phyloP scores from a whole-genome alignment of 2,888 invertebrate genomes.

The Athetis lepigone region DNA sequence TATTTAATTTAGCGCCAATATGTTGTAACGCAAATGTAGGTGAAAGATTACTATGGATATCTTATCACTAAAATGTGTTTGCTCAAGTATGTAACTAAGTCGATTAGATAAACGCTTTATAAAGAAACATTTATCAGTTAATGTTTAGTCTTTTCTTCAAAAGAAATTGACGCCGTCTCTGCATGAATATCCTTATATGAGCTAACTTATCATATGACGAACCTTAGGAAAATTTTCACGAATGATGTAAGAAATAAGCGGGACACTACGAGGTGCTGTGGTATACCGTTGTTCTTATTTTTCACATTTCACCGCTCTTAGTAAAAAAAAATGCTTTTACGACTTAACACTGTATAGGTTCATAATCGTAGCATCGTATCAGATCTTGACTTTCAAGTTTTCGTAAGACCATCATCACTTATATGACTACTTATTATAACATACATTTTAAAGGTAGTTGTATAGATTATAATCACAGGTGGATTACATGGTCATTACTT shows the following conservation, averaged over 20 bases:
- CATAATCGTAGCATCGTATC: conserved; percentile 71
- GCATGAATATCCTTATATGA: conserved; percentile 36
- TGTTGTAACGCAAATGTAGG: conserved; percentile 68
- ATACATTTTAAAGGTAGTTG: conserved; percentile 48
- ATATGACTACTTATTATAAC: conserved; percentile 54
- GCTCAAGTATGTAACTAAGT: conserved; percentile 62
- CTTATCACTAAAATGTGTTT: conserved; percentile 75
- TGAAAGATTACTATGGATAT: conserved; percentile 71
- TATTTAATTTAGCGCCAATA: conserved; percentile 32
- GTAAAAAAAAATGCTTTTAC: conserved; percentile 57
- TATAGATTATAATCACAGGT: conserved; percentile 60
- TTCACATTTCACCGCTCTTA: not conserved
- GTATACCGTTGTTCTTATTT: not conserved
- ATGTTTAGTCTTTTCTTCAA: conserved; percentile 44
- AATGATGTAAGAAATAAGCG: conserved; percentile 6
- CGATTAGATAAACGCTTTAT: conserved; percentile 74
- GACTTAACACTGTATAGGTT: conserved; percentile 72
- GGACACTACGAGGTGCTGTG: conserved; percentile 5
- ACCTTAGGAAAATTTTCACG: conserved; percentile 14
- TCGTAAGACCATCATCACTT: conserved; percentile 61
- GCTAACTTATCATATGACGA: conserved; percentile 23
- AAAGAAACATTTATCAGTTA: conserved; percentile 62
- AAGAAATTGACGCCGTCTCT: conserved; percentile 40
- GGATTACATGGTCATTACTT: conserved; percentile 47
- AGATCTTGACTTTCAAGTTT: conserved; percentile 69